Evolutionary conservation across 2,888 invertebrate species (phyloP).

Genomic region (Pogonocherus hispidulus): DNA sequence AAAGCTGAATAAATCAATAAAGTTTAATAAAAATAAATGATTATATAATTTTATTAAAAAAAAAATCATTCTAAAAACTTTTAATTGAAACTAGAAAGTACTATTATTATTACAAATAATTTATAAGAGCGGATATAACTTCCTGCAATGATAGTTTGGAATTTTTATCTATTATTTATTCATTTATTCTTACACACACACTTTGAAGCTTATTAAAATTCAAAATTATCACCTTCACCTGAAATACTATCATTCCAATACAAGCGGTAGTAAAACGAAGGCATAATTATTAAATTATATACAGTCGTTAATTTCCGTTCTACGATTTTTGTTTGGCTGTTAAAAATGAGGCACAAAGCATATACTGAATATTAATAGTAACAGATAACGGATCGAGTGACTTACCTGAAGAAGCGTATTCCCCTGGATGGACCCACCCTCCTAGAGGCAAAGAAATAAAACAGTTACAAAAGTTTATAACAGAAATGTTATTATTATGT

Average conservation of each 20-base stretch:
- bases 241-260: background rate
- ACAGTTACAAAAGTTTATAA: conserved; percentile 46
- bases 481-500: too few relatives aligned
- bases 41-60: too few relatives aligned
- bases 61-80: too few relatives aligned
- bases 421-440: conserved; percentile 98
- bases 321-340: background rate
- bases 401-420: conserved; percentile 98
- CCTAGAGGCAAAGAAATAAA: too few relatives aligned
- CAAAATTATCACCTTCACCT: background rate
- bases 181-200: background rate
- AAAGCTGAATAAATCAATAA: too few relatives aligned
- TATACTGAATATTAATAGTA: background rate
- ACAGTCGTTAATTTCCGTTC: background rate
- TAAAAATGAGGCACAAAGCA: background rate
- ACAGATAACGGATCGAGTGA: too few relatives aligned
- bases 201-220: background rate
- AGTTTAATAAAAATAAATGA: too few relatives aligned
- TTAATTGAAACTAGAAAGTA: too few relatives aligned
- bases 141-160: background rate
- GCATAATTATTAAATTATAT: background rate
- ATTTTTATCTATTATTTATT: background rate
- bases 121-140: too few relatives aligned
- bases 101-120: too few relatives aligned
- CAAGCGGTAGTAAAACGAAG: background rate